Evolutionary conservation across 2,888 invertebrate species (phyloP).

Genomic region (Pocota personata): DNA sequence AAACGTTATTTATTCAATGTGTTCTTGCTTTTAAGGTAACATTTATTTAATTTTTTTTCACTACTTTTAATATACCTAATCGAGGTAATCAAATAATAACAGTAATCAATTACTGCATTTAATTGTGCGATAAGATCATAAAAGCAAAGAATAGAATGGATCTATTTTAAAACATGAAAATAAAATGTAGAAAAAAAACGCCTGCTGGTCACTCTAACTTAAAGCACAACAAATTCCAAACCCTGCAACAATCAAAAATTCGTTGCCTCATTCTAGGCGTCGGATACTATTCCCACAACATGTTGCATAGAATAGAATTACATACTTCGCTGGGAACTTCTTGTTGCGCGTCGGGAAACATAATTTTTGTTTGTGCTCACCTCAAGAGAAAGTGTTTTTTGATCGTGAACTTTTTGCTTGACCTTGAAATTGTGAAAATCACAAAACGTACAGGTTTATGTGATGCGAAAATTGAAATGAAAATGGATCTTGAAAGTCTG

Average conservation of each 20-base stretch:
- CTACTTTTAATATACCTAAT: too few species aligned
- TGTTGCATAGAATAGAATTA: not conserved
- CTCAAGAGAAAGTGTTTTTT: not conserved
- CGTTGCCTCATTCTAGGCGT: not conserved
- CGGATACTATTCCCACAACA: not conserved
- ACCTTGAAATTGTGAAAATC: not conserved
- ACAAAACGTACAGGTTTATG: not conserved
- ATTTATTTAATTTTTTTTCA: too few species aligned
- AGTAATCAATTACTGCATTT: too few species aligned
- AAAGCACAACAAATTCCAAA: too few species aligned
- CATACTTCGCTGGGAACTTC: not conserved
- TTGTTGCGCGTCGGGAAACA: not conserved
- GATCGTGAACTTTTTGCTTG: not conserved
- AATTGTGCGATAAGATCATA: too few species aligned
- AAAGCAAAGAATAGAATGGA: too few species aligned
- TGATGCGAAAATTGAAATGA: not conserved
- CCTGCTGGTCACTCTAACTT: too few species aligned
- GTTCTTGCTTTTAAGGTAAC: too few species aligned
- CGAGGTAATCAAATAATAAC: too few species aligned
- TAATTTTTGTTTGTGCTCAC: not conserved
- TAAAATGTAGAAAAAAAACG: too few species aligned
- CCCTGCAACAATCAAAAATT: not conserved
- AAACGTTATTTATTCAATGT: too few species aligned
- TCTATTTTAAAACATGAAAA: too few species aligned
- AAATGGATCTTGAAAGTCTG: not conserved